phyloP scores from a whole-genome alignment of 2,888 invertebrate genomes.

The Petrophora chlorosata region DNA sequence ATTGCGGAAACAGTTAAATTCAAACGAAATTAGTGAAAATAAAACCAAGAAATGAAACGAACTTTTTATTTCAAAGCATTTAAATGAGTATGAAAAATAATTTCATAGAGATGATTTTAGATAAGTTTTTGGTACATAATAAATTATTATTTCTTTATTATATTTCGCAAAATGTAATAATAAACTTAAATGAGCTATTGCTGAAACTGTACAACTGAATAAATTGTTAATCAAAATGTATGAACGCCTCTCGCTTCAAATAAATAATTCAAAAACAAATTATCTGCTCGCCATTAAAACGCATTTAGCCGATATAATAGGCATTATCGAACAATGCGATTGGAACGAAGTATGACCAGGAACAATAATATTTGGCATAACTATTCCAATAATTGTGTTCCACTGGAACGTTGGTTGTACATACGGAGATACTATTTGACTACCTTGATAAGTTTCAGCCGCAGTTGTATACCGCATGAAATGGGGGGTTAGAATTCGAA shows the following conservation, averaged over 20 bases:
- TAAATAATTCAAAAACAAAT: constrained; percentile 14
- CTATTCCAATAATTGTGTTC: constrained; percentile 30
- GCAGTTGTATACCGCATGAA: too few species aligned
- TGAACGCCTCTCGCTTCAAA: background rate
- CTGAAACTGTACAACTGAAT: background rate
- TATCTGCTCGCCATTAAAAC: constrained; percentile 8
- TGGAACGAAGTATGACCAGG: constrained; percentile 4
- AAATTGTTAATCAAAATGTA: background rate
- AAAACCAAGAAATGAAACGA: constrained; percentile 2
- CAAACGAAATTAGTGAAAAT: constrained; percentile 8
- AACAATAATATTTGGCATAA: constrained; percentile 20
- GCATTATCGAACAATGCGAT: constrained; percentile 13
- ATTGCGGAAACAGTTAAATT: constrained; percentile 12
- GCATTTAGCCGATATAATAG: constrained; percentile 3
- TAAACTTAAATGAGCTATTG: too few species aligned
- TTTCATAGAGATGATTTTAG: too few species aligned
- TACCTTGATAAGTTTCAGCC: background rate
- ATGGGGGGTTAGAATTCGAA: too few species aligned
- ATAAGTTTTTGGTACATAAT: too few species aligned
- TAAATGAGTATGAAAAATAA: too few species aligned
- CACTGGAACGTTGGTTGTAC: constrained; percentile 23
- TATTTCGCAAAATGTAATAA: too few species aligned
- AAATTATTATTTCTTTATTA: too few species aligned
- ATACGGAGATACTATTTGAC: constrained; percentile 21
- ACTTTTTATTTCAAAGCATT: constrained; percentile 5